Evolutionary conservation across 2,888 invertebrate genomes (phyloP).

Genomic region (Chaetoderma sp.): DNA sequence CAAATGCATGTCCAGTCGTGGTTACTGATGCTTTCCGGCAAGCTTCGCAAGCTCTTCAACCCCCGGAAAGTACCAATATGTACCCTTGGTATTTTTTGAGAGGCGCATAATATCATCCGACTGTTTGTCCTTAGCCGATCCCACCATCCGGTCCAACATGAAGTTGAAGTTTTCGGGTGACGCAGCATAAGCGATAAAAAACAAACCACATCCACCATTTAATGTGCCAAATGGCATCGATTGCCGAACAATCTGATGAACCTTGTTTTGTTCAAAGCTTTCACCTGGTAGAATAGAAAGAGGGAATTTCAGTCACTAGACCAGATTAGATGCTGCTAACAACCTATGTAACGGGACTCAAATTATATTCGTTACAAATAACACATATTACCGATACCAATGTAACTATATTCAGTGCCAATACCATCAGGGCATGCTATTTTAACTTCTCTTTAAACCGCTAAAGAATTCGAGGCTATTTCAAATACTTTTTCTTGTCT

Average conservation of each 20-base stretch:
- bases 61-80: conserved; percentile 69
- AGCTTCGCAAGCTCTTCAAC: conserved; percentile 56
- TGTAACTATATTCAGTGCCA: too few species aligned
- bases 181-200: conserved; percentile 68
- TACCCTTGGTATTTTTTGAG: conserved; percentile 61
- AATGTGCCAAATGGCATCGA: conserved; percentile 68
- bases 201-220: conserved; percentile 61
- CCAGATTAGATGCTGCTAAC: too few species aligned
- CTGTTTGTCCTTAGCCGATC: conserved; percentile 54
- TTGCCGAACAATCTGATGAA: conserved; percentile 67
- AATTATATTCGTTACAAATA: too few species aligned
- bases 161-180: conserved; percentile 63
- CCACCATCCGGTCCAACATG: conserved; percentile 69
- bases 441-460: too few species aligned
- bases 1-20: too few species aligned
- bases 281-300: conserved; percentile 46
- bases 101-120: conserved; percentile 67
- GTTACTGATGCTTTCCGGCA: too few species aligned
- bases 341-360: too few species aligned
- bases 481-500: too few species aligned
- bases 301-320: too few species aligned
- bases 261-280: conserved; percentile 56
- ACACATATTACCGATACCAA: background rate
- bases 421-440: too few species aligned
- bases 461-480: too few species aligned